A percentile compares a stretch with the other conserved stretches of the same genome.
Evolutionary conservation across 2,113 vertebrate species (phyloP).

Genomic region (Amazona vittata): DNA sequence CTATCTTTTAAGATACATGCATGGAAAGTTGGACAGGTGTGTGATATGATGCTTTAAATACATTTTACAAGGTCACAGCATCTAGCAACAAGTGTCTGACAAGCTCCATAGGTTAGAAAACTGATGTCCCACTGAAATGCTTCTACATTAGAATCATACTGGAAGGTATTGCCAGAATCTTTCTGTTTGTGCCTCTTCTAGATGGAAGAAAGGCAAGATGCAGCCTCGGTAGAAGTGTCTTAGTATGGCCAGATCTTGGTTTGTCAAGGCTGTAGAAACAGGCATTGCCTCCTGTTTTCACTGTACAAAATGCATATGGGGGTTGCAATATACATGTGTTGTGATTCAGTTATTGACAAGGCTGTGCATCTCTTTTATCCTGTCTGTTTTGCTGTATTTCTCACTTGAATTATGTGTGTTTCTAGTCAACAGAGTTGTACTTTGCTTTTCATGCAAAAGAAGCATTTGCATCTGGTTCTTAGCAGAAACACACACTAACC

Average conservation of each 20-base stretch:
- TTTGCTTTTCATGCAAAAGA: neutral
- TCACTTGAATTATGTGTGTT: neutral
- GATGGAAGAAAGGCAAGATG: neutral
- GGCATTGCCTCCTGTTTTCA: neutral
- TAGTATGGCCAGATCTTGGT: neutral
- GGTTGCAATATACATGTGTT: neutral
- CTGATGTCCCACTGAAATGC: neutral
- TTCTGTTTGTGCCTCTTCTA: neutral
- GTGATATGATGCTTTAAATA: neutral
- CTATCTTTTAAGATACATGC: neutral
- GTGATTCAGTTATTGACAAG: neutral
- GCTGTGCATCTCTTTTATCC: rapidly evolving
- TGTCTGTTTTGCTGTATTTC: neutral
- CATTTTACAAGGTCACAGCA: neutral
- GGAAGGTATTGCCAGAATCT: neutral
- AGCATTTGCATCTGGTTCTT: neutral
- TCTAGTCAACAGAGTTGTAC: neutral
- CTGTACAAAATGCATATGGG: neutral
- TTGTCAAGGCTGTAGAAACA: neutral
- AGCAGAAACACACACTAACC: neutral
- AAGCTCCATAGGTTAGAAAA: neutral
- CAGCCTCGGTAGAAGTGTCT: neutral
- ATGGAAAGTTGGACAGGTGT: neutral
- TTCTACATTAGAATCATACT: neutral
- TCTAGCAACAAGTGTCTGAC: neutral